Base-by-base conservation (phyloP, 2,888 invertebrate genomes). In the Epinotia ramella region DNA sequence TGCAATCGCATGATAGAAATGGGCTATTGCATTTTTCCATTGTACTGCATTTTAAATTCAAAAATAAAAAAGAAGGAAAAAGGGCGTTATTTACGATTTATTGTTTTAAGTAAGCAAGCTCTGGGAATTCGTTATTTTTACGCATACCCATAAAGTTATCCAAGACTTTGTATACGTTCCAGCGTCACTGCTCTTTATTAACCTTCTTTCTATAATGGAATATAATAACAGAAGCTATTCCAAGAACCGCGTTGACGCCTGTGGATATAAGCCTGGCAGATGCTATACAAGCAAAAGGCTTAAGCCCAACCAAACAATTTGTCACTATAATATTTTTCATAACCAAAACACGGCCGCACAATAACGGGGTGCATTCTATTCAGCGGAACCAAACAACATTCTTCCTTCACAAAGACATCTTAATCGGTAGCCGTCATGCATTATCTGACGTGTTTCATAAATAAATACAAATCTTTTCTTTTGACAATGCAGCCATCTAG, bases 271-370 rank as follows among this genome's bases (percentile, higher is more conserved):
- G 80, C 83, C 79, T 67, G 78, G 83, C 90, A 89, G 88, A 88
- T 90, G 88, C 77, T 80, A 81, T 80, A 86, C 83, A 87, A 87
- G 83, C 86, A 85, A 90, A 91, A 91, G 91, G 91, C 86, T 92
- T 91, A 91, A 85, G 84, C 82, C 79, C 83, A 85, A 87, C 88
- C 87, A 86, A 86, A 90, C 92, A 91, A 93, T 94, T 93, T 93
- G 93, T 93, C 93, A 93, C 84, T 91, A 93, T 88, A 91, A 89
- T 86, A 88, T 85, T 87, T 90, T 92, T 91, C 91, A 92, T 93
- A 94, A 93, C 90, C 90, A 89, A 90, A 93, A 93, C 91, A 92
- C 84, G 82, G 79, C 78, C 82, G 79, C 88, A 92, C 91, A 92
- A 92, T 87, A 83, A 84, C 81, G 79, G 81, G 80, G 82, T 83